Percentiles rank a stretch among this genome's conserved stretches.
phyloP scores from a whole-genome alignment of 2,113 vertebrate species.

The Pogonocichla stellata region DNA sequence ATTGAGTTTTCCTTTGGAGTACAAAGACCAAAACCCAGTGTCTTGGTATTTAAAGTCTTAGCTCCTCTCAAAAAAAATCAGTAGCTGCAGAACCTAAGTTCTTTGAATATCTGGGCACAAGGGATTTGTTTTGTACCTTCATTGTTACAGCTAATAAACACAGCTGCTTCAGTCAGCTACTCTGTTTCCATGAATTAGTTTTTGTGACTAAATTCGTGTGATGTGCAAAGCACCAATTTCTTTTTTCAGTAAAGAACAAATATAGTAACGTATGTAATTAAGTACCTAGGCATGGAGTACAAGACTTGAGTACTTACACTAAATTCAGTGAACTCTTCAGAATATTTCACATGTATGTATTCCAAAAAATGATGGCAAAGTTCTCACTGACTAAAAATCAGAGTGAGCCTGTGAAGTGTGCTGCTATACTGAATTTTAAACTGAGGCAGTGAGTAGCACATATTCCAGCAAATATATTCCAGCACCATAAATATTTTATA shows the following conservation, averaged over 20 bases:
- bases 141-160: neutral
- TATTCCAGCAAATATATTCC: neutral
- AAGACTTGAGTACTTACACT: neutral
- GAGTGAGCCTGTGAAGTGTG: neutral
- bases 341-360: neutral
- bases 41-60: neutral
- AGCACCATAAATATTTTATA: neutral
- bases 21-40: neutral
- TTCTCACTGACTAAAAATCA: neutral
- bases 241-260: neutral
- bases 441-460: neutral
- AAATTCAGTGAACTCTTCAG: neutral
- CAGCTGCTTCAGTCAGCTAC: neutral
- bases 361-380: neutral
- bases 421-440: neutral
- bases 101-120: neutral
- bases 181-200: neutral
- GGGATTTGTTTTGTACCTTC: neutral
- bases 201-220: neutral
- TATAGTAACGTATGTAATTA: neutral
- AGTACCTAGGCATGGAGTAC: neutral
- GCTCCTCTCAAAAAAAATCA: neutral
- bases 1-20: neutral
- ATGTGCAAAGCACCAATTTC: rapidly evolving
- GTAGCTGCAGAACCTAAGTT: neutral